Evolutionary conservation across 1,140 invertebrate species (phyloP), one percentile per base, ranked within the genome.

Genomic region (Aphis craccivora): DNA sequence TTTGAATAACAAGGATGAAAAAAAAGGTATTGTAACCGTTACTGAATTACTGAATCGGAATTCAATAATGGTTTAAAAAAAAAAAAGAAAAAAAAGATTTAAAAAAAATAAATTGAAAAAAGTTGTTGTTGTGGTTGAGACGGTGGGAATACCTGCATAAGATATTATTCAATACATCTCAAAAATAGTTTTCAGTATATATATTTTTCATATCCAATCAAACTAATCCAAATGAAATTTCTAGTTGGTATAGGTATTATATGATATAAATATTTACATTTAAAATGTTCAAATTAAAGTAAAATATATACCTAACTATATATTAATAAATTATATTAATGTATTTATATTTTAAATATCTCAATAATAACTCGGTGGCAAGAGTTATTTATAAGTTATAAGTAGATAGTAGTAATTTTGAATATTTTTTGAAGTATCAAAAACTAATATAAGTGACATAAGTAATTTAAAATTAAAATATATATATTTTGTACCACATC

Each of bases 181-280:
- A 67, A 48, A 48, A 67, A 67, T n/a, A 67, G 9, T 67, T 67
- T 67, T 67, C n/a, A n/a, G n/a, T 5, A n/a, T 48, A 14, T 48
- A 11, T 67, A 30, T 67, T 67, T 67, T 67, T 67, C 25, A n/a
- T 67, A 67, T n/a, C 9, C 25, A 8, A 67, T n/a, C 9, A 67
- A 67, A 67, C 60, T 81, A 81, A 81, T 81, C 35, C 35, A 81
- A 20, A 81, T 37, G n/a, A 37, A 14, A 81, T 81, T 81, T 81
- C 1, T 22, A 81, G 14, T n/a, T n/a, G n/a, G n/a, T n/a, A n/a
- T 35, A 37, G 76, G 20, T 18, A 35, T 81, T 18, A n/a, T n/a
- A n/a, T n/a, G n/a, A n/a, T n/a, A n/a, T 81, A 81, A 37, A 37
- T 81, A 81, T 81, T 81, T 81, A 35, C 76, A 81, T 81, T 81